phyloP scores from a whole-genome alignment of 1,140 invertebrate species.

The Magallana angulata region DNA sequence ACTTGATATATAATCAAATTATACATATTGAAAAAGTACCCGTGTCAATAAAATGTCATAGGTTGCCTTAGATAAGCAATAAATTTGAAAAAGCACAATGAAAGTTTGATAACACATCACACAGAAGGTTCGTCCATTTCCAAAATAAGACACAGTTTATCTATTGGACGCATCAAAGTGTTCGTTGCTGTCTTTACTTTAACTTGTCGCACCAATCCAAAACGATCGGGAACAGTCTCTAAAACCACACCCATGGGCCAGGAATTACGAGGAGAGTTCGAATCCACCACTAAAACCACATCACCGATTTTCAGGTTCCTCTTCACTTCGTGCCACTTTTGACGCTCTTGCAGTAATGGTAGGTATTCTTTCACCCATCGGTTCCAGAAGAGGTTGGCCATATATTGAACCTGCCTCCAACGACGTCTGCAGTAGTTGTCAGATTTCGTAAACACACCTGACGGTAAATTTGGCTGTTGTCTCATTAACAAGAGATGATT shows the following conservation, averaged over 20 bases:
- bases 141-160: slow-evolving; percentile 48
- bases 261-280: slow-evolving; percentile 49
- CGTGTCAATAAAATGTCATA: neutral
- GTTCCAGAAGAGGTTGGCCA: slow-evolving; percentile 62
- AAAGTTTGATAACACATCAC: neutral
- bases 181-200: slow-evolving; percentile 55
- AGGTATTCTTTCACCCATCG: slow-evolving; percentile 63
- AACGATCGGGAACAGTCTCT: slow-evolving; percentile 36
- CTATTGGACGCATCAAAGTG: slow-evolving; percentile 41
- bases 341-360: slow-evolving; percentile 54
- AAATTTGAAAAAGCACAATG: neutral
- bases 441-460: slow-evolving; percentile 52
- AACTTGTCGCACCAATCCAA: slow-evolving; percentile 57
- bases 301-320: slow-evolving; percentile 61
- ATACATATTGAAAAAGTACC: neutral
- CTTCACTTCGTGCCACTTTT: slow-evolving; percentile 58
- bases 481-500: slow-evolving; percentile 52
- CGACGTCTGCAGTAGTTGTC: slow-evolving; percentile 46
- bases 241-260: slow-evolving; percentile 55
- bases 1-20: neutral
- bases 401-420: slow-evolving; percentile 59
- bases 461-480: slow-evolving; percentile 44
- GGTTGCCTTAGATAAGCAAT: neutral
- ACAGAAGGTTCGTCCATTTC: slow-evolving; percentile 21
- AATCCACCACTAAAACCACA: slow-evolving; percentile 59